phyloP scores from a whole-genome alignment of 2,797 vertebrate species.

The Scolopax rusticola region DNA sequence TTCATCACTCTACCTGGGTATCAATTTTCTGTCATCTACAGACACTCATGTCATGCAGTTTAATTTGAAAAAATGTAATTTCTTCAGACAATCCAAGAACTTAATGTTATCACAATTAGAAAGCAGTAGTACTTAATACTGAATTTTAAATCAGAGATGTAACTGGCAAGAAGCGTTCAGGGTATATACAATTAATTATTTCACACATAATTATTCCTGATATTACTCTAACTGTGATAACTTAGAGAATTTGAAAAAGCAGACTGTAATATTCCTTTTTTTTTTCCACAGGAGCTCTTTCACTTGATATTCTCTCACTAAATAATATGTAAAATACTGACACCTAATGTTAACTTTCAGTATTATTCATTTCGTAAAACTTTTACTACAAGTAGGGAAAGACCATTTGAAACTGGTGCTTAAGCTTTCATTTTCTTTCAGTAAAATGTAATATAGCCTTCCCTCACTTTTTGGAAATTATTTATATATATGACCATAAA shows the following conservation, averaged over 20 bases:
- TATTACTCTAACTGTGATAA: constrained; percentile 26
- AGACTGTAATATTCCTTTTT: neutral
- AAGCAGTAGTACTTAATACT: constrained; percentile 11
- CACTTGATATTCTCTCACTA: constrained; percentile 45
- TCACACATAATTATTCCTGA: constrained; percentile 36
- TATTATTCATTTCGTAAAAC: constrained; percentile 70
- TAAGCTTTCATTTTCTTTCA: neutral
- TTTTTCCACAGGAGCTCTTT: neutral
- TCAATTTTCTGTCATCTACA: neutral
- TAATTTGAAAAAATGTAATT: constrained; percentile 37
- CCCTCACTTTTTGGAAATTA: neutral
- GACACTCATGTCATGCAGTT: neutral
- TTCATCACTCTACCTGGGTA: neutral
- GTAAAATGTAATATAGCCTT: neutral
- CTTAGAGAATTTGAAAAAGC: constrained; percentile 34
- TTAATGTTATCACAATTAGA: constrained; percentile 3
- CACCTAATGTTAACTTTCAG: constrained; percentile 82
- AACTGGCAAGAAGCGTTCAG: neutral
- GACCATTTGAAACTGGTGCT: neutral
- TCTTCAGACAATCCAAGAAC: constrained; percentile 19
- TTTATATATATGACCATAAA: neutral
- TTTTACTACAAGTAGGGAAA: neutral
- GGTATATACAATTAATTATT: constrained; percentile 50
- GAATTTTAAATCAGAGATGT: constrained; percentile 55
- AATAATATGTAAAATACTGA: constrained; percentile 83